Base-by-base conservation (phyloP, 2,888 invertebrate genomes). In the Rhyacophila evoluta region DNA sequence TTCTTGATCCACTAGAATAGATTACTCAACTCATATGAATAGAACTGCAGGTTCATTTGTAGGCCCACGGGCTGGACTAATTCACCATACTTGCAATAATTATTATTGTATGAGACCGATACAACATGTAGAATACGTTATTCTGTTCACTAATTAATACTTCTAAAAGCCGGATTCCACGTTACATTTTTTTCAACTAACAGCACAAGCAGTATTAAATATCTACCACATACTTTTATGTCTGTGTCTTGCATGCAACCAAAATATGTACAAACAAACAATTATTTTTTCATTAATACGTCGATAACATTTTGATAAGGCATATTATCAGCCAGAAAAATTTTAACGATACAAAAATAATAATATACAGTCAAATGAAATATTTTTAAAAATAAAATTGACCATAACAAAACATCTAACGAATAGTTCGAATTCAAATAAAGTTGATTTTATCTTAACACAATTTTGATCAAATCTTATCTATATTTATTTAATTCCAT, bases 11-110 rank as follows among this genome's bases (percentile, higher is more conserved):
- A n/a, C n/a, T n/a, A n/a, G n/a, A n/a, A n/a, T n/a, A n/a, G n/a
- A n/a, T n/a, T n/a, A 6, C 15, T 55, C 55, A 55, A 0, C 55
- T 55, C 19, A 8, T 8, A 25, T 25, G 5, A 10, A 8, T 55
- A 25, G 12, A 55, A 19, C 8, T 55, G 19, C 19, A 6, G 55
- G 15, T 55, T 55, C 55, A 55, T 55, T 55, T 55, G 55, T 55
- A 55, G 55, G 55, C 55, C 55, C 55, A 55, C 55, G 25, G 55
- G 55, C 55, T 55, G 55, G 55, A 55, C 55, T 55, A 55, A 55
- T 55, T 55, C 55, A 55, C 55, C 55, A 55, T 55, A 55, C 55
- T 55, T 55, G 55, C 55, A 55, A 55, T 55, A 55, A 55, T 55
- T 55, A 55, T 55, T 55, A 55, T 55, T 55, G 55, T 55, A 55